Percentiles rank a stretch among this genome's conserved stretches.
phyloP scores from a whole-genome alignment of 2,888 invertebrate genomes.

The Rhagonycha lutea region DNA sequence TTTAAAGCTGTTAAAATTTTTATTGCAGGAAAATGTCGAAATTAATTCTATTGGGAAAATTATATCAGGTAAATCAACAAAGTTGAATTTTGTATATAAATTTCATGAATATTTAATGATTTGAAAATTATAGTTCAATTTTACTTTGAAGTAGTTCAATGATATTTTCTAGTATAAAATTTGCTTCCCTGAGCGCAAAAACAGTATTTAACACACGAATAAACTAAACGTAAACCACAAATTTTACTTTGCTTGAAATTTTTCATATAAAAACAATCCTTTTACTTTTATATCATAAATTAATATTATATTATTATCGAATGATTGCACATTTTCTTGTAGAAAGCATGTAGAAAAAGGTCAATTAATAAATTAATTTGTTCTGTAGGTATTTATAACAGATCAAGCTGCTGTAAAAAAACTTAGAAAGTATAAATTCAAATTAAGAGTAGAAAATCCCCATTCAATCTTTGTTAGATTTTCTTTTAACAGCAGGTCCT shows the following conservation, averaged over 20 bases:
- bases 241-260: not conserved
- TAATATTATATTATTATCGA: not conserved
- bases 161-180: slow-evolving; percentile 2
- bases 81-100: not conserved
- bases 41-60: not conserved
- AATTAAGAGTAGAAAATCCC: not conserved
- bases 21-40: not conserved
- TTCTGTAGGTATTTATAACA: not conserved
- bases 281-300: not conserved
- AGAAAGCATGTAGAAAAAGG: not conserved
- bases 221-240: not conserved
- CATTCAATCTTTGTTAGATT: not conserved
- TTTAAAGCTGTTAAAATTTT: not conserved
- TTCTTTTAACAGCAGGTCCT: not conserved
- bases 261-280: not conserved
- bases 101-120: not conserved
- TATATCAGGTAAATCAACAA: not conserved
- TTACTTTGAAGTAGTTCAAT: slow-evolving; percentile 8
- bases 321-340: not conserved
- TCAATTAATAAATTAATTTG: not conserved
- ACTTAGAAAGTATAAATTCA: not conserved
- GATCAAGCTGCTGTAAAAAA: not conserved
- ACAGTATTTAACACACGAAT: slow-evolving; percentile 10
- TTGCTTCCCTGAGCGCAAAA: slow-evolving; percentile 1
- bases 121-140: not conserved